A percentile compares a stretch with the other conserved stretches of the same genome.
Conservation (phyloP, 2,888 invertebrate species). For the Heteromyza rotundicornis region DNA sequence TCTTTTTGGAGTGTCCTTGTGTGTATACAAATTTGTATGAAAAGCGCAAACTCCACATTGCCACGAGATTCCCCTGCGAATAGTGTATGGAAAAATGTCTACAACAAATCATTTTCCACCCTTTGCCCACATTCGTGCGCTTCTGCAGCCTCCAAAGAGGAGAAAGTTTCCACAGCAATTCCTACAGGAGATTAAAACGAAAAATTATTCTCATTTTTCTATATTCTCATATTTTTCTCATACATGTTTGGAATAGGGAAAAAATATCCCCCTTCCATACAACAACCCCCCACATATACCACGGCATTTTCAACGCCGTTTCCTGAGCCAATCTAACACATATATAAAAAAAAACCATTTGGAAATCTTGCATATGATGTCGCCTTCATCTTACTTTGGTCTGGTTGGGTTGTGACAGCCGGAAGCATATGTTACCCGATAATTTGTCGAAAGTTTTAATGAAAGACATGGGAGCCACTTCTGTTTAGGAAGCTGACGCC, state of each 20-base stretch:
- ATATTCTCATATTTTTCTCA: no score
- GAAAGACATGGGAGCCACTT: slow-evolving; percentile 63
- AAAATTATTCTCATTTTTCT: no score
- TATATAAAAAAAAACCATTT: slow-evolving; percentile 46
- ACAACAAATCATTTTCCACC: slow-evolving; percentile 2
- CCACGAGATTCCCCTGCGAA: slow-evolving; percentile 4
- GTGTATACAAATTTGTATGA: slow-evolving; percentile 6
- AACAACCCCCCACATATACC: not conserved
- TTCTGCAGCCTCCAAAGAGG: slow-evolving; percentile 30
- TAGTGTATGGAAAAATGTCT: slow-evolving; percentile 7
- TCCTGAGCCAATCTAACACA: no score
- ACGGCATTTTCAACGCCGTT: no score
- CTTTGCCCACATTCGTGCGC: not conserved
- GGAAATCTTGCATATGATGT: slow-evolving; percentile 35
- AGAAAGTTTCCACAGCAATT: slow-evolving; percentile 35
- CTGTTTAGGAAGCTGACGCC: slow-evolving; percentile 27
- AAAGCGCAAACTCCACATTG: slow-evolving; percentile 24
- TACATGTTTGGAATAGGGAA: not conserved
- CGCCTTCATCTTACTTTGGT: no score
- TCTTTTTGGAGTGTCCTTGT: not conserved
- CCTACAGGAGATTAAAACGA: no score
- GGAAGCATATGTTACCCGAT: slow-evolving; percentile 63
- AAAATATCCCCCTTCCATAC: not conserved
- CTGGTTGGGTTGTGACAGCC: slow-evolving; percentile 43
- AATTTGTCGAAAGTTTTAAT: slow-evolving; percentile 63